These are phyloP conservation scores for Rhincodon typus DNA, from an alignment of 2,797 vertebrate species.

Conservation along the genomic window DNA sequence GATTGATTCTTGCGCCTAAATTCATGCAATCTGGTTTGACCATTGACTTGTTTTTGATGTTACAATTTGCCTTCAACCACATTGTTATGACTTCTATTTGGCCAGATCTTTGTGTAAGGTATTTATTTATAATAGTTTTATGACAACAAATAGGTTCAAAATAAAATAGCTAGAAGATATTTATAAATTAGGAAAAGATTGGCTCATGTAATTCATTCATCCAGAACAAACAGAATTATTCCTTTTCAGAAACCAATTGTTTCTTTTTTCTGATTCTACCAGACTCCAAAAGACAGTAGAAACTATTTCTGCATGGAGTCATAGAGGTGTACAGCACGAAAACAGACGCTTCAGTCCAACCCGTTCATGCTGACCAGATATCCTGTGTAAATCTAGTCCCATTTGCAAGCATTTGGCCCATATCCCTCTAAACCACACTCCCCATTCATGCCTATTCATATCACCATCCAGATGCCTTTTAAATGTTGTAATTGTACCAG, in stretches of 20 bases:
- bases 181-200: neutral
- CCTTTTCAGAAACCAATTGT: neutral
- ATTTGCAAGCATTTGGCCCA: too few species aligned
- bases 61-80: neutral
- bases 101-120: neutral
- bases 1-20: neutral
- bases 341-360: too few species aligned
- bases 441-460: too few species aligned
- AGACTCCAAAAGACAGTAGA: neutral
- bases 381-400: too few species aligned
- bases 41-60: neutral
- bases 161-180: neutral
- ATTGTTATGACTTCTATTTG: neutral
- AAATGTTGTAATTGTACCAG: too few species aligned
- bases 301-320: neutral
- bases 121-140: slow-evolving; percentile 1
- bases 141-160: neutral
- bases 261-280: neutral
- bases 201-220: neutral
- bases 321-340: too few species aligned
- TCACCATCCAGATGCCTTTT: too few species aligned
- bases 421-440: too few species aligned
- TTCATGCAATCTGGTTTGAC: neutral
- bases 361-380: too few species aligned
- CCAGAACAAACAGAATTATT: neutral